phyloP scores from a whole-genome alignment of 2,888 invertebrate genomes.

The Eupithecia exiguata region DNA sequence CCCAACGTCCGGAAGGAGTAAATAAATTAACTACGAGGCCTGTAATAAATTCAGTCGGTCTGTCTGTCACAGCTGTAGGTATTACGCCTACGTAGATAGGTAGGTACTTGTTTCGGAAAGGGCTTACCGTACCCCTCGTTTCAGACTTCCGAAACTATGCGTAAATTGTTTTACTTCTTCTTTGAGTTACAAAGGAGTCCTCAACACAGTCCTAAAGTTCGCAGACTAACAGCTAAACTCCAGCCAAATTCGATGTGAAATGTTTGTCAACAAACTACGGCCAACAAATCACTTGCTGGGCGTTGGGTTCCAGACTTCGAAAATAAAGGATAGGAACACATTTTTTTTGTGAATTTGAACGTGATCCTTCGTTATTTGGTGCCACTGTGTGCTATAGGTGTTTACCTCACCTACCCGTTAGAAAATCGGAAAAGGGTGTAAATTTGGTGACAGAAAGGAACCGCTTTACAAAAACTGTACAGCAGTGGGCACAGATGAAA shows the following conservation, averaged over 20 bases:
- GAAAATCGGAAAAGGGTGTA: too few relatives aligned
- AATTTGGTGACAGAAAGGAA: too few relatives aligned
- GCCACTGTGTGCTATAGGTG: too few relatives aligned
- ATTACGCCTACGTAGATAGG: constrained; percentile 34
- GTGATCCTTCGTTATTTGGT: too few relatives aligned
- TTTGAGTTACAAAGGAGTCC: constrained; percentile 2
- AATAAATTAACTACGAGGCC: constrained; percentile 43
- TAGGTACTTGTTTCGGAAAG: constrained; percentile 33
- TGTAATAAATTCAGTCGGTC: constrained; percentile 46
- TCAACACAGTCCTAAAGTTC: background rate
- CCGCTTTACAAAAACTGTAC: too few relatives aligned
- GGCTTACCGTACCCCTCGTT: constrained; percentile 10
- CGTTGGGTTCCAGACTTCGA: too few relatives aligned
- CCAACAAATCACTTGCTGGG: background rate
- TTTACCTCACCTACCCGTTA: too few relatives aligned
- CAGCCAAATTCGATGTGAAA: background rate
- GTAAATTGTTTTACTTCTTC: constrained; percentile 4
- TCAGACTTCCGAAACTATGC: constrained; percentile 1
- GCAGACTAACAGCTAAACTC: background rate
- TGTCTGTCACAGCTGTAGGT: constrained; percentile 41
- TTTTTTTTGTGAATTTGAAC: too few relatives aligned
- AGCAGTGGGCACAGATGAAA: too few relatives aligned
- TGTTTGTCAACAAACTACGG: background rate
- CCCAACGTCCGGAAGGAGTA: constrained; percentile 39
- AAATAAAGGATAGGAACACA: too few relatives aligned